Evolutionary conservation across 64 coral and sea anemone genomes (phyloP), one percentile per base, ranked within the genome.

Genomic region (Stylophora pistillata): DNA sequence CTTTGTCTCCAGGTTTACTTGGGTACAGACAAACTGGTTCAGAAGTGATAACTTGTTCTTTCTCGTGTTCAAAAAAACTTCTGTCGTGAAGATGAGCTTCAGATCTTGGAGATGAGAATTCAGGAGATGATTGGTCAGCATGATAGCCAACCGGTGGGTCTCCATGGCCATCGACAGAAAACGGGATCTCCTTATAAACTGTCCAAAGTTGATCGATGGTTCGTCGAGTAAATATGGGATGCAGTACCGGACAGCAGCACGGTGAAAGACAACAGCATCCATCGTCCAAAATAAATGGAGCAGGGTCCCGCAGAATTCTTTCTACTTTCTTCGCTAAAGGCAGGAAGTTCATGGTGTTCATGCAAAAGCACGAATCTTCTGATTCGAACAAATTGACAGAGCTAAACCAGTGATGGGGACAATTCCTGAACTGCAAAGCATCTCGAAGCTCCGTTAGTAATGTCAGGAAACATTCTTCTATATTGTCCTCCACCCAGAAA

Each of bases 341-440:
- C 16, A 28, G 29, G 0, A 79, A 16, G 2, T 47, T n/a, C 52
- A 21, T 74, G 16, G 17, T n/a, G 1, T 89, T 18, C 11, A 78
- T 54, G 37, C 62, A 37, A 18, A 60, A 60, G 4, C 4, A 12
- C 13, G 58, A 60, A 10, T 28, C 17, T 13, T 63, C 29, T 28
- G 12, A 25, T n/a, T 88, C 33, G 21, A 82, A 88, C 55, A 93
- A 14, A 30, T 93, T 88, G 58, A 93, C 13, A 10, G 61, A 30
- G 25, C 52, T 87, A 55, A 93, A 88, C 91, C 91, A 93, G 64
- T 93, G 70, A 81, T 87, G 85, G 23, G 10, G 29, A 75, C 91
- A 93, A 53, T 61, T 58, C 16, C 17, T 41, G 32, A 30, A 78
- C n/a, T 15, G 15, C 56, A 93, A 55, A 33, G 76, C 26, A 71